Base-by-base conservation (phyloP, 2,797 vertebrate species). In the Hippoglossus hippoglossus region DNA sequence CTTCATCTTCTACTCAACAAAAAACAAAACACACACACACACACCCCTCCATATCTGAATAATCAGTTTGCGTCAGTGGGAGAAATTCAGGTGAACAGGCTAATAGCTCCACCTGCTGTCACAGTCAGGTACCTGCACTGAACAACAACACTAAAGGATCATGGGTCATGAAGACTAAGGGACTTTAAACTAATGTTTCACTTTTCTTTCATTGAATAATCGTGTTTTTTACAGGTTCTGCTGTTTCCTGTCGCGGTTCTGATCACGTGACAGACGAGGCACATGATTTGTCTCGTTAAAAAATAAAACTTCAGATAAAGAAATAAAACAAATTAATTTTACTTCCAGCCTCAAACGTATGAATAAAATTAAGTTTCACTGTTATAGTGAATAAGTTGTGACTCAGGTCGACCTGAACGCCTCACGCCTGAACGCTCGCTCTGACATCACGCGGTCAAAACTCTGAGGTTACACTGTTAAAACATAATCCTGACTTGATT, bases 1-100 rank as follows among this genome's bases (percentile, higher is more conserved):
- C 79, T 70, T 69, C 67, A 77, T 68, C 46, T 62, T 83, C 63
- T 77, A 55, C 57, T 76, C 36, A 63, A 80, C 70, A 67, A 67
- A 66, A 64, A n/a, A 56, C 39, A 1, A 49, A 18, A 3, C 44
- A 47, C 28, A 34, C 25, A 24, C 16, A 15, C 67, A 51, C 53
- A 57, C 1, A 56, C 49, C 25, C 3, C 18, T 50, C 18, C 8
- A 53, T 41, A 44, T 44, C 34, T 51, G 52, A 51, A 46, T 36
- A 60, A 51, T 34, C 34, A 28, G 44, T 25, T 25, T 52, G 2
- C 71, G 41, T 55, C 16, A 31, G 57, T n/a, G 47, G 31, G 18
- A 28, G 15, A 36, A 25, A 13, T 59, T 21, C 69, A 66, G 62
- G 26, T 64, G 26, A 61, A 26, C 21, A 22, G 62, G 7, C 25